These are phyloP conservation scores for Alligator mississippiensis DNA, from an alignment of 2,113 vertebrate species.

Conservation along the genomic window DNA sequence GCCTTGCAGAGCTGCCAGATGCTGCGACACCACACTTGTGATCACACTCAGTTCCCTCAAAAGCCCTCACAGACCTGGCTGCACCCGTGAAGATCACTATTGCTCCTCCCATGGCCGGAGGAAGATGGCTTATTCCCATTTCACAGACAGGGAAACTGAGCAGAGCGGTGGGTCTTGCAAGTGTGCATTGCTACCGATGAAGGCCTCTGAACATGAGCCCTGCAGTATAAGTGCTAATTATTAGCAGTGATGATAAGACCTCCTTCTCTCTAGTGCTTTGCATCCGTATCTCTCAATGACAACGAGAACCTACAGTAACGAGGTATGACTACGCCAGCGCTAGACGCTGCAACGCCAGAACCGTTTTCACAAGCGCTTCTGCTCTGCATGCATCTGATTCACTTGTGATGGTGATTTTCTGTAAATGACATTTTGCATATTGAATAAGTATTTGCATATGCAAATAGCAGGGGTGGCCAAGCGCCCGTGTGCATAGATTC, in stretches of 20 bases:
- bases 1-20: no score
- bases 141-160: background rate
- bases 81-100: background rate
- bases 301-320: background rate
- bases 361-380: background rate
- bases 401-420: slow-evolving; percentile 17
- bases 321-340: background rate
- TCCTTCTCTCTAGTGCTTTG: background rate
- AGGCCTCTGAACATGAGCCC: background rate
- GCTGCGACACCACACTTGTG: no score
- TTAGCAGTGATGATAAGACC: background rate
- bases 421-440: slow-evolving; percentile 48
- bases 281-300: background rate
- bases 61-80: rapidly evolving
- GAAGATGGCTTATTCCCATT: background rate
- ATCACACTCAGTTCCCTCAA: no score
- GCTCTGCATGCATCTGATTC: background rate
- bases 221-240: background rate
- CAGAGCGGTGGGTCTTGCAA: background rate
- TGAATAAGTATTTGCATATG: slow-evolving; percentile 54
- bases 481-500: slow-evolving; percentile 38
- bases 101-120: background rate
- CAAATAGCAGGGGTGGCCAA: slow-evolving; percentile 50
- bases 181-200: background rate
- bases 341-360: background rate